A percentile compares a stretch with the other conserved stretches of the same genome.
Conservation (phyloP, 2,888 invertebrate species). For the Campoplex nolae region DNA sequence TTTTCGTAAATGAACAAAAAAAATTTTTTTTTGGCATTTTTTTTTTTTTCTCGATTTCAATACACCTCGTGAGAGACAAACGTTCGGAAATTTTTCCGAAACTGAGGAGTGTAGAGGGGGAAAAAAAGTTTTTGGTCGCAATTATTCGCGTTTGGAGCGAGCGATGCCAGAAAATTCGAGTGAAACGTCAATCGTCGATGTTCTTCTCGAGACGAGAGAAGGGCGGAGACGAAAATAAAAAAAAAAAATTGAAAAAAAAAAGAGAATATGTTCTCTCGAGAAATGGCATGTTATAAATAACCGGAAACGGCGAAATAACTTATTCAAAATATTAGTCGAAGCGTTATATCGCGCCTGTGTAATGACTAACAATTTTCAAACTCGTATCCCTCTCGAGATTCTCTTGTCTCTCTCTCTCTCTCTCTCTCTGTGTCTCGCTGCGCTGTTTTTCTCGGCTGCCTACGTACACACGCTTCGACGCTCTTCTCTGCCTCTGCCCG, state of each 20-base stretch:
- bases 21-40: background rate
- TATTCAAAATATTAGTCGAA: slow-evolving; percentile 44
- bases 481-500: slow-evolving; percentile 34
- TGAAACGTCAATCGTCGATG: slow-evolving; percentile 43
- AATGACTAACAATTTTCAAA: slow-evolving; percentile 62
- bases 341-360: slow-evolving; percentile 53
- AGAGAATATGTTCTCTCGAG: background rate
- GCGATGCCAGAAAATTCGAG: slow-evolving; percentile 42
- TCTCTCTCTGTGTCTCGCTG: background rate
- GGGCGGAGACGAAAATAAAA: background rate
- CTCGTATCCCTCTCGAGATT: slow-evolving; percentile 23
- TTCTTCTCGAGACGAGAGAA: background rate
- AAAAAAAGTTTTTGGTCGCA: slow-evolving; percentile 9
- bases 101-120: background rate
- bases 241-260: background rate
- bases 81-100: background rate
- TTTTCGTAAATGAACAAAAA: background rate
- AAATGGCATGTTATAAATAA: slow-evolving; percentile 25
- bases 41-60: background rate
- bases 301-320: slow-evolving; percentile 58
- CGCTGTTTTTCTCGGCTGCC: slow-evolving; percentile 8
- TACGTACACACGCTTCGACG: slow-evolving; percentile 36
- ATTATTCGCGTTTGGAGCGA: slow-evolving; percentile 3
- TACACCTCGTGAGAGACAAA: too few species aligned
- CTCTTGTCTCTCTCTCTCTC: background rate